A percentile compares a stretch with the other conserved stretches of the same genome.
These are phyloP conservation scores for Myotis myotis DNA, from an alignment of 2,797 vertebrate genomes.

Conservation along the genomic window DNA sequence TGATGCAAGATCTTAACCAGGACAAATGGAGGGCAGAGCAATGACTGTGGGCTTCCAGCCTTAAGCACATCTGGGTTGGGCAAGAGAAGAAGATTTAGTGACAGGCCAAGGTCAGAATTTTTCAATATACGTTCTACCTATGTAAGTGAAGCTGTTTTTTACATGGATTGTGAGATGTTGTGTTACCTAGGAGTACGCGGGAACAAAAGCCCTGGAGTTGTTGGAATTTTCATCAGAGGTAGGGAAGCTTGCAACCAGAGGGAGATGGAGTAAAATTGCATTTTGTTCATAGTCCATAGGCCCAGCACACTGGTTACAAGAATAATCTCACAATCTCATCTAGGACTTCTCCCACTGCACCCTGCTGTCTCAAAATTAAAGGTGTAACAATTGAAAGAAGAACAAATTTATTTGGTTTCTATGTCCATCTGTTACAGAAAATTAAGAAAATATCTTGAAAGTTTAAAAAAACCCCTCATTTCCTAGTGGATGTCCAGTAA, in stretches of 20 bases:
- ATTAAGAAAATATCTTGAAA: neutral
- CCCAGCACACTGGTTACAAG: neutral
- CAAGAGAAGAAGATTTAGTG: neutral
- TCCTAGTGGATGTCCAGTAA: neutral
- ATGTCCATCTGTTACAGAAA: neutral
- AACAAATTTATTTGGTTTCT: neutral
- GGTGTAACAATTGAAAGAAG: neutral
- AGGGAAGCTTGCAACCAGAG: neutral
- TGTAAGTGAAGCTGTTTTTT: neutral
- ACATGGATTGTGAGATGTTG: neutral
- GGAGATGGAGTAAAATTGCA: neutral
- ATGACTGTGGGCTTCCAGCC: accelerated
- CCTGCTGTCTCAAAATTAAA: neutral
- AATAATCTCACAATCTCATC: neutral
- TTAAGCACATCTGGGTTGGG: neutral
- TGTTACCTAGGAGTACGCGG: neutral
- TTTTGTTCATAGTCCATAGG: neutral
- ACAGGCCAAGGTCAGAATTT: neutral
- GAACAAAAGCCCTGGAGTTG: neutral
- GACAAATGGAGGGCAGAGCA: neutral
- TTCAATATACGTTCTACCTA: neutral
- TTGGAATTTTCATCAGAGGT: neutral
- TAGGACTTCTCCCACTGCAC: neutral
- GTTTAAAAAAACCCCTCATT: neutral
- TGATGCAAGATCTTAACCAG: neutral